phyloP scores from a whole-genome alignment of 2,113 vertebrate genomes.

The Corythoichthys intestinalis region DNA sequence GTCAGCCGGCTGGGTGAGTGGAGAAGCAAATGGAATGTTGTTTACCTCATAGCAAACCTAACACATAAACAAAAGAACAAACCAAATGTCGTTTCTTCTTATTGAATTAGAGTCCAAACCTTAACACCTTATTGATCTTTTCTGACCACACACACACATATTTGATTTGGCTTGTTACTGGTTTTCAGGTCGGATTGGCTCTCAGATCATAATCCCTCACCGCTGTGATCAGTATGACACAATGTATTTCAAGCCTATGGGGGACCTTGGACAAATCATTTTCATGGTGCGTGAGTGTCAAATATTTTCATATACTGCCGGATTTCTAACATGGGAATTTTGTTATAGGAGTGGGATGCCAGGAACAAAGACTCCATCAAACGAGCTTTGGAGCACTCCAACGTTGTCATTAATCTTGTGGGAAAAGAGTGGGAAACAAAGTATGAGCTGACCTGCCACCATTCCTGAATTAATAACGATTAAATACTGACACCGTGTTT shows the following conservation, averaged over 20 bases:
- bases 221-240: slow-evolving; percentile 87
- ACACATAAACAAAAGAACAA: not conserved
- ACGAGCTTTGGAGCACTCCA: slow-evolving; percentile 82
- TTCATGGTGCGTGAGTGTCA: slow-evolving; percentile 77
- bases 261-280: slow-evolving; percentile 89
- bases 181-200: slow-evolving; percentile 84
- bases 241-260: slow-evolving; percentile 90
- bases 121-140: not conserved
- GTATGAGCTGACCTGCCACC: slow-evolving; percentile 54
- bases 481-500: not conserved
- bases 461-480: not conserved
- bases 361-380: slow-evolving; percentile 83
- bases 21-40: not conserved
- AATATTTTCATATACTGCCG: not conserved
- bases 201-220: slow-evolving; percentile 87
- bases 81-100: not conserved
- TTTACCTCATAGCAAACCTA: not conserved
- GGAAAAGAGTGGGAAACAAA: slow-evolving; percentile 92
- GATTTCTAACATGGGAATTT: not conserved
- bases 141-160: not conserved
- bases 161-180: slow-evolving; percentile 3
- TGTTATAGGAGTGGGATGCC: slow-evolving; percentile 84
- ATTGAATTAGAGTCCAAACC: not conserved
- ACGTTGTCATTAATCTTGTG: slow-evolving; percentile 92
- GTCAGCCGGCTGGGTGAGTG: slow-evolving; percentile 86